Percentiles rank a stretch among this genome's conserved stretches.
phyloP scores from a whole-genome alignment of 1,140 invertebrate genomes.

The Ericerus pela region DNA sequence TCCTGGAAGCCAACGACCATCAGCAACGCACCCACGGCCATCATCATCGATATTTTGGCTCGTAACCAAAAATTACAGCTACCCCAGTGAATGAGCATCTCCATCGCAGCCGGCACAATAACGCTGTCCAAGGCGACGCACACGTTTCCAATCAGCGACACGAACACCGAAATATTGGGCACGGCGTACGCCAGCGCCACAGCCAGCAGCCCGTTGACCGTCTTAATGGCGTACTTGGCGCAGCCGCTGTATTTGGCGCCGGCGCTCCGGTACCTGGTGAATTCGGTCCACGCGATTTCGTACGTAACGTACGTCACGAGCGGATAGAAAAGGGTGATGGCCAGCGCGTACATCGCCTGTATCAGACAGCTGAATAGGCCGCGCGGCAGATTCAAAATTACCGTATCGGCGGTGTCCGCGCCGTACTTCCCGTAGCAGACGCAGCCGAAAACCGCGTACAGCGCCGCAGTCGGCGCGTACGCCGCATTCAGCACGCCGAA shows the following conservation, averaged over 20 bases:
- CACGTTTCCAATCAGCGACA: background rate
- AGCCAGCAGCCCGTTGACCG: background rate
- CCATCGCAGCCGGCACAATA: background rate
- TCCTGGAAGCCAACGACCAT: no score
- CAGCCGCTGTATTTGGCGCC: background rate
- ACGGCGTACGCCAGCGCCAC: background rate
- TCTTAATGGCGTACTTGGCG: constrained; percentile 14
- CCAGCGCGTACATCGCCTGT: background rate
- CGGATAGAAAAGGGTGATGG: constrained; percentile 29
- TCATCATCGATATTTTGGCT: no score
- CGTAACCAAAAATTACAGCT: no score
- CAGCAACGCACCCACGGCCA: no score
- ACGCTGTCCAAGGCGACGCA: background rate
- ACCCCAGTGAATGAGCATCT: background rate
- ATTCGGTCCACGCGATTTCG: constrained; percentile 36
- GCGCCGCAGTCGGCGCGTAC: constrained; percentile 32
- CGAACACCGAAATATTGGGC: background rate
- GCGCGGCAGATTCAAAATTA: constrained; percentile 31
- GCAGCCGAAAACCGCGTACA: constrained; percentile 36
- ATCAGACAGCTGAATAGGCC: background rate
- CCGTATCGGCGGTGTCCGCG: constrained; percentile 26
- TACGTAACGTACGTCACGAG: constrained; percentile 49
- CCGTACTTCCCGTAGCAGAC: constrained; percentile 39
- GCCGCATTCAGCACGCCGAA: constrained; percentile 35
- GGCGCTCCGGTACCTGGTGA: no score